Evolutionary conservation across 2,113 vertebrate species (phyloP).

Genomic region (Tricholaema leucomelas): DNA sequence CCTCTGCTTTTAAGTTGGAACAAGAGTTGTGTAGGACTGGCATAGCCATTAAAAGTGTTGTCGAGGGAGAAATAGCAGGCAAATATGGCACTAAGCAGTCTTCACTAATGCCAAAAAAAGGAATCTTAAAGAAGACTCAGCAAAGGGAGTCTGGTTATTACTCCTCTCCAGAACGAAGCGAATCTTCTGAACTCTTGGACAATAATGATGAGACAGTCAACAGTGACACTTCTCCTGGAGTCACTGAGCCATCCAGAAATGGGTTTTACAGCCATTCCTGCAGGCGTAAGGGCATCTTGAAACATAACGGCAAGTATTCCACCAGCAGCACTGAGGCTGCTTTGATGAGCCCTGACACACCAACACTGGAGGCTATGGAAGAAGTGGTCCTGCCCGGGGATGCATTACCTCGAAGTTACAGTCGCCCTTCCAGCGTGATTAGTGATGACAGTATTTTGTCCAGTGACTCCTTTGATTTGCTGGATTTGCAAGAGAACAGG

Average conservation of each 20-base stretch:
- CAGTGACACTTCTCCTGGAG: conserved; percentile 55
- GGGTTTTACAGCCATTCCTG: conserved; percentile 77
- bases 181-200: conserved; percentile 91
- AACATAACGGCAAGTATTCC: conserved; percentile 93
- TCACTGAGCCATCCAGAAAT: conserved; percentile 70
- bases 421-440: conserved; percentile 88
- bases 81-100: conserved; percentile 80
- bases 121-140: conserved; percentile 96
- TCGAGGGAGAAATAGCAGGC: conserved; percentile 62
- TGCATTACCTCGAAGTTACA: conserved; percentile 89
- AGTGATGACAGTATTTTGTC: conserved; percentile 90
- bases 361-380: conserved; percentile 75
- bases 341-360: conserved; percentile 62
- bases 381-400: conserved; percentile 76
- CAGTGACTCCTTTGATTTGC: conserved; percentile 82
- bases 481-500: conserved; percentile 85
- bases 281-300: conserved; percentile 92
- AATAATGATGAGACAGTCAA: conserved; percentile 57
- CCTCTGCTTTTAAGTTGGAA: conserved; percentile 76
- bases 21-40: conserved; percentile 75
- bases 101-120: conserved; percentile 92
- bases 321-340: conserved; percentile 63
- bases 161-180: conserved; percentile 94
- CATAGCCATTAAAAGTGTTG: conserved; percentile 61
- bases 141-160: conserved; percentile 96